Conservation (phyloP, 2,888 invertebrate genomes). For the Sylvicola fuscatus region DNA sequence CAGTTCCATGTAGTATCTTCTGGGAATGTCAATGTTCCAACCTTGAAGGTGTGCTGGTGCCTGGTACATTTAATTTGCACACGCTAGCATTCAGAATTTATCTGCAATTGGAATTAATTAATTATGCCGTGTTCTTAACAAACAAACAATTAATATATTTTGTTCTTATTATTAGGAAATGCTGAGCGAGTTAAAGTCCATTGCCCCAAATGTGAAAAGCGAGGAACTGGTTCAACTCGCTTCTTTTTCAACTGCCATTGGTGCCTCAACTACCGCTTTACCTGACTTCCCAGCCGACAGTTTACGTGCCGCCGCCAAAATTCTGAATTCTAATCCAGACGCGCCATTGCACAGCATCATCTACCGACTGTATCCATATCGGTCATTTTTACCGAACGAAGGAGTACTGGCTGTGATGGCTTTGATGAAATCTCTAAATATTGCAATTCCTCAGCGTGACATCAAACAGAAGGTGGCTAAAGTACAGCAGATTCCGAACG, state of each 20-base stretch:
- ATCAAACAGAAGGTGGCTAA: slow-evolving; percentile 6
- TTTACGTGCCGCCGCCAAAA: slow-evolving; percentile 36
- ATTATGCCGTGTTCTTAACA: too few relatives aligned
- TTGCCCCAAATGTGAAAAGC: slow-evolving; percentile 31
- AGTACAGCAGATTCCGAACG: background rate
- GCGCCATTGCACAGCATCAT: slow-evolving; percentile 47
- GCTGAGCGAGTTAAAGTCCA: slow-evolving; percentile 25
- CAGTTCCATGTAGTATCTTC: too few relatives aligned
- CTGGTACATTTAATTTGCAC: too few relatives aligned
- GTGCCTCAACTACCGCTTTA: slow-evolving; percentile 57
- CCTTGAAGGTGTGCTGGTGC: too few relatives aligned
- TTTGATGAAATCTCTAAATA: slow-evolving; percentile 42
- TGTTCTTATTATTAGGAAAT: slow-evolving; percentile 29
- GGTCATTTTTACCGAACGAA: slow-evolving; percentile 56
- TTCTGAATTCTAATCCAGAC: slow-evolving; percentile 42
- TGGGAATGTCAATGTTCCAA: too few relatives aligned
- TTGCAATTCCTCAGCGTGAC: slow-evolving; percentile 12
- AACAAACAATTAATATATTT: too few relatives aligned
- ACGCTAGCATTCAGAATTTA: too few relatives aligned
- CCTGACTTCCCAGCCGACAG: slow-evolving; percentile 86
- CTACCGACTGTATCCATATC: slow-evolving; percentile 65
- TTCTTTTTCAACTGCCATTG: slow-evolving; percentile 58
- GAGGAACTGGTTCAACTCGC: slow-evolving; percentile 27
- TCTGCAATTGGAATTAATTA: too few relatives aligned
- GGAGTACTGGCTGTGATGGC: slow-evolving; percentile 48